Conservation (phyloP, 1,140 invertebrate species). For the Asobara japonica region DNA sequence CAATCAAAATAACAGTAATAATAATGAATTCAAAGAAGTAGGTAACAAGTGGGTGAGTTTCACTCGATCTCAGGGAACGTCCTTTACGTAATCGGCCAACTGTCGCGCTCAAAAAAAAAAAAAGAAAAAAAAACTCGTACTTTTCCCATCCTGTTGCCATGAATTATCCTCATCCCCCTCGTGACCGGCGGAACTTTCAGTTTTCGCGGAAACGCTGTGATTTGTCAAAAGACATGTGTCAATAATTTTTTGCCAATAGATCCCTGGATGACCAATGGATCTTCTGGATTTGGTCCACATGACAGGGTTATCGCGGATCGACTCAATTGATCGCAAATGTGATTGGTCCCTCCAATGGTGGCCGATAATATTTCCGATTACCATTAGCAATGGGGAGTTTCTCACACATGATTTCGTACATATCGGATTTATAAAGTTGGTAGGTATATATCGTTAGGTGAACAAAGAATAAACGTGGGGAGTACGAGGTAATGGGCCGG, state of each 20-base stretch:
- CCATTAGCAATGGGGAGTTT: background rate
- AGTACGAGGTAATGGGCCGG: slow-evolving; percentile 42
- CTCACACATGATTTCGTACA: background rate
- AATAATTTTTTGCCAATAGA: too few species aligned
- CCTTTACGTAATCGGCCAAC: slow-evolving; percentile 9
- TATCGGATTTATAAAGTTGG: slow-evolving; percentile 27
- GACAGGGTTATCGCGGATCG: too few species aligned
- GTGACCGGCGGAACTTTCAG: background rate
- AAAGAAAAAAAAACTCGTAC: background rate
- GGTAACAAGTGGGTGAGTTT: background rate
- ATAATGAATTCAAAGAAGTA: background rate
- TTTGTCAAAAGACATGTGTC: too few species aligned
- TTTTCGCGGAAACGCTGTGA: background rate
- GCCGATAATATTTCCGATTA: background rate
- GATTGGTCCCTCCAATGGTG: too few species aligned
- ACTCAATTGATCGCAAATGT: too few species aligned
- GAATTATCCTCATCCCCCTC: background rate
- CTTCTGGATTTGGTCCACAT: too few species aligned
- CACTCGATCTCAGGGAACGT: slow-evolving; percentile 12
- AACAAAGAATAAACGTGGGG: slow-evolving; percentile 40
- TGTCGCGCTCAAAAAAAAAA: too few species aligned
- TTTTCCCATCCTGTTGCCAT: slow-evolving; percentile 6
- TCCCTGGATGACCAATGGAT: too few species aligned
- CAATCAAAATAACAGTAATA: background rate
- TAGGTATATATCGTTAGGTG: slow-evolving; percentile 19